Conservation (phyloP, 2,797 vertebrate genomes). For the Myotis vivesi region DNA sequence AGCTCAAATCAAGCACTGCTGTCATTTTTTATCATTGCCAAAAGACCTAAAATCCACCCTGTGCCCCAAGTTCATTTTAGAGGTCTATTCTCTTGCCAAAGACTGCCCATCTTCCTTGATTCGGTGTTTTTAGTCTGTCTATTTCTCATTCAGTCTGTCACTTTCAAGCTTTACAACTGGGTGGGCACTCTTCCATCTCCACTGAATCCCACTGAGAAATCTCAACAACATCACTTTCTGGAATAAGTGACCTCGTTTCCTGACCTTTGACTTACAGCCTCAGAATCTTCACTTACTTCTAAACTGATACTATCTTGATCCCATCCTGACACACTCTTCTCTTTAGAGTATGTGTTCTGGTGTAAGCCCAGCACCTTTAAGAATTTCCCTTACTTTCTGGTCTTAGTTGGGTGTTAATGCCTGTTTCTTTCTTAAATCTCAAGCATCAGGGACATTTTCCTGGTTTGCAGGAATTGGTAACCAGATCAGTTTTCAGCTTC, state of each 20-base stretch:
- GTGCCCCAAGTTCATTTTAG: slow-evolving; percentile 25
- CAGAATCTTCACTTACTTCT: not conserved
- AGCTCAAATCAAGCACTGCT: slow-evolving; percentile 45
- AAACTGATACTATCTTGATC: not conserved
- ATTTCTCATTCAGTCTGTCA: slow-evolving; percentile 31
- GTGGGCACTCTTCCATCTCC: not conserved
- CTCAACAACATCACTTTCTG: not conserved
- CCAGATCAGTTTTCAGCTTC: not conserved
- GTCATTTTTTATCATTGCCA: slow-evolving; percentile 40
- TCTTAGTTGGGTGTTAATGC: not conserved
- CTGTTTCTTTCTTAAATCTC: slow-evolving; percentile 20
- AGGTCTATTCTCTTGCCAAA: slow-evolving; percentile 40
- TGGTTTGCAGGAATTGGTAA: not conserved
- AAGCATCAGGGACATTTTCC: not conserved
- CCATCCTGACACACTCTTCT: not conserved
- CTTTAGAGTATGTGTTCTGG: not conserved
- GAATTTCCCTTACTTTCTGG: not conserved
- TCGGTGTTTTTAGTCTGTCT: slow-evolving; percentile 35
- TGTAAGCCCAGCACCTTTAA: not conserved
- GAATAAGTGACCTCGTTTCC: slow-evolving; percentile 16
- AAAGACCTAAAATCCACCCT: slow-evolving; percentile 40
- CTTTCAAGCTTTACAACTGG: not conserved
- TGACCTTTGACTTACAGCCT: not conserved
- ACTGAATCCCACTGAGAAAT: slow-evolving; percentile 7
- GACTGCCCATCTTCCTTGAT: slow-evolving; percentile 53